Percentiles rank a stretch among this genome's conserved stretches.
Conservation (phyloP, 1,140 invertebrate genomes). For the Coelopa frigida region DNA sequence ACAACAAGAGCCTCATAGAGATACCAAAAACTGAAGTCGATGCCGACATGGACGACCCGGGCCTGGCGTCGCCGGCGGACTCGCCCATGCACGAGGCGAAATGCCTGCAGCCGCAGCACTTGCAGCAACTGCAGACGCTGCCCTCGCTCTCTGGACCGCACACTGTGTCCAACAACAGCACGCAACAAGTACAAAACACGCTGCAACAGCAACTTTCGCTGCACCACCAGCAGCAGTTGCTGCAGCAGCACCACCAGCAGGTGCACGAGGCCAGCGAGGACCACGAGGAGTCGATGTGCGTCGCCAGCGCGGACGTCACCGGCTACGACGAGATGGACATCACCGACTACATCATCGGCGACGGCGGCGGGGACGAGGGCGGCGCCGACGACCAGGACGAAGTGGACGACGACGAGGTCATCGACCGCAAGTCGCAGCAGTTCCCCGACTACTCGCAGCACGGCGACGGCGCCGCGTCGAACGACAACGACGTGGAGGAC, state of each 20-base stretch:
- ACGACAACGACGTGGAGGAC: slow-evolving; percentile 1
- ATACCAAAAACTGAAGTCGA: slow-evolving; percentile 27
- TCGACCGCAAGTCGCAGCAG: slow-evolving; percentile 21
- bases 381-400: slow-evolving; percentile 23
- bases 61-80: slow-evolving; percentile 15
- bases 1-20: slow-evolving; percentile 21
- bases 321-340: slow-evolving; percentile 41
- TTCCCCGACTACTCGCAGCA: slow-evolving; percentile 10
- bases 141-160: slow-evolving; percentile 27
- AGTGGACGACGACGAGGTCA: slow-evolving; percentile 18
- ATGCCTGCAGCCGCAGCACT: slow-evolving; percentile 16
- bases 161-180: slow-evolving; percentile 19
- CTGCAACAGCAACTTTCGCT: slow-evolving; percentile 16
- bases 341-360: slow-evolving; percentile 37
- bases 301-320: slow-evolving; percentile 18
- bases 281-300: slow-evolving; percentile 4
- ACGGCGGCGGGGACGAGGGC: slow-evolving; percentile 19
- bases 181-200: slow-evolving; percentile 15
- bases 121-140: slow-evolving; percentile 24
- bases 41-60: slow-evolving; percentile 25
- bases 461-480: neutral
- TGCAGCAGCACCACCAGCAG: slow-evolving; percentile 1
- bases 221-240: neutral
- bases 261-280: neutral
- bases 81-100: slow-evolving; percentile 12